phyloP scores from a whole-genome alignment of 1,140 invertebrate genomes.

The Lineus longissimus region DNA sequence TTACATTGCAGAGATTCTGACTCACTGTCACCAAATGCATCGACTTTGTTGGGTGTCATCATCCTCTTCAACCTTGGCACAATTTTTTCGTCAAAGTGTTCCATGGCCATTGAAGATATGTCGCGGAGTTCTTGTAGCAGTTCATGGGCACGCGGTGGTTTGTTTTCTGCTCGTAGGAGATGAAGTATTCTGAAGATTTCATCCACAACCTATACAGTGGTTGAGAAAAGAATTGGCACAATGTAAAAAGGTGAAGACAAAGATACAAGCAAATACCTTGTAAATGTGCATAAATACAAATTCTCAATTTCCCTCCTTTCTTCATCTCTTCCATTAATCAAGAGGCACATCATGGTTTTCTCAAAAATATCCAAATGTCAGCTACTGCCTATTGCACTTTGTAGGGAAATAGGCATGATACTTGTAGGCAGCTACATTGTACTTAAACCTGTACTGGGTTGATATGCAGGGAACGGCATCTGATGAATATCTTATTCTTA shows the following conservation, averaged over 20 bases:
- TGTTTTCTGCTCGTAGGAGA: slow-evolving; percentile 62
- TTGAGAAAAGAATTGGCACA: not conserved
- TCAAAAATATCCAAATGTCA: too few species aligned
- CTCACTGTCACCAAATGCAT: slow-evolving; percentile 14
- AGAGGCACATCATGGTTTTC: too few species aligned
- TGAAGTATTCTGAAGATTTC: slow-evolving; percentile 74
- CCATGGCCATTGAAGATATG: slow-evolving; percentile 93
- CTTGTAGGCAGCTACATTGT: too few species aligned
- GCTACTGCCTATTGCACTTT: too few species aligned
- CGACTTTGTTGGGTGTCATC: slow-evolving; percentile 25
- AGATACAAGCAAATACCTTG: not conserved
- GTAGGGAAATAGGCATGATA: too few species aligned
- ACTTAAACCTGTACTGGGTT: too few species aligned
- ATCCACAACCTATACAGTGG: slow-evolving; percentile 74
- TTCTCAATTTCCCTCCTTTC: not conserved
- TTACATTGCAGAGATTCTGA: slow-evolving; percentile 15
- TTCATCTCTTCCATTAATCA: not conserved
- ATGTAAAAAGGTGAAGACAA: not conserved
- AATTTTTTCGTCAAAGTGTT: slow-evolving; percentile 92
- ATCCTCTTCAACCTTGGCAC: slow-evolving; percentile 55
- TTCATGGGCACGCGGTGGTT: slow-evolving; percentile 74
- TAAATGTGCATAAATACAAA: not conserved
- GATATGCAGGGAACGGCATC: too few species aligned
- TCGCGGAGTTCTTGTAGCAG: slow-evolving; percentile 83
- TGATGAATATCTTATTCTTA: too few species aligned